These are phyloP conservation scores for Perognathus longimembris DNA, from an alignment of 2,113 vertebrate genomes.

Conservation along the genomic window DNA sequence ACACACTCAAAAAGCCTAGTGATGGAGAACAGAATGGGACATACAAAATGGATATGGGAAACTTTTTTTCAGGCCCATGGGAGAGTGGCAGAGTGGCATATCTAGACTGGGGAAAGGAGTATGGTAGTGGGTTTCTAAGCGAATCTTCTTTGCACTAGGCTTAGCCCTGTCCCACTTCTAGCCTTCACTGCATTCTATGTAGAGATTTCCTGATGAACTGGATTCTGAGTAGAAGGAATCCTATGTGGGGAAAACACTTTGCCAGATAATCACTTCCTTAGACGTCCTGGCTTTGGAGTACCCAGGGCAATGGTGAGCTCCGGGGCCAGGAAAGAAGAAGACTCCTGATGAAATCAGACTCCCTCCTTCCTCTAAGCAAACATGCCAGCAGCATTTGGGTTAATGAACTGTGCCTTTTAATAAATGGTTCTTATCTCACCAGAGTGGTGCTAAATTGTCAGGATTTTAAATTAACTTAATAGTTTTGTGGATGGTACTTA, in stretches of 20 bases:
- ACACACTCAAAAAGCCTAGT: neutral
- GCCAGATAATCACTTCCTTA: neutral
- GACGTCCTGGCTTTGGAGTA: neutral
- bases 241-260: neutral
- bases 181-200: rapidly evolving
- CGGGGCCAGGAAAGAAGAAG: neutral
- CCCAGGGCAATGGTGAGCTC: neutral
- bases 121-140: rapidly evolving
- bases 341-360: conserved; percentile 38
- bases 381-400: conserved; percentile 86
- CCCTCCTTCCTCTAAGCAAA: conserved; percentile 85
- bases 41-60: neutral
- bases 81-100: neutral
- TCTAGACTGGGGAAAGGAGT: neutral
- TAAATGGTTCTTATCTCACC: conserved; percentile 89
- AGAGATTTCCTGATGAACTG: neutral
- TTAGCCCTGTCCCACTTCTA: neutral
- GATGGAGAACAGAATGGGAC: neutral
- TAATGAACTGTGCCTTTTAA: conserved; percentile 91
- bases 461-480: conserved; percentile 90
- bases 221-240: neutral
- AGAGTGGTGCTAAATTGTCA: conserved; percentile 90
- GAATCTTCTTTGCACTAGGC: too few species aligned
- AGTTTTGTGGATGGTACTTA: conserved; percentile 88
- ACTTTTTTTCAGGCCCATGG: too few species aligned